A percentile compares a stretch with the other conserved stretches of the same genome.
phyloP scores from a whole-genome alignment of 2,888 invertebrate species.

The Myopa testacea region DNA sequence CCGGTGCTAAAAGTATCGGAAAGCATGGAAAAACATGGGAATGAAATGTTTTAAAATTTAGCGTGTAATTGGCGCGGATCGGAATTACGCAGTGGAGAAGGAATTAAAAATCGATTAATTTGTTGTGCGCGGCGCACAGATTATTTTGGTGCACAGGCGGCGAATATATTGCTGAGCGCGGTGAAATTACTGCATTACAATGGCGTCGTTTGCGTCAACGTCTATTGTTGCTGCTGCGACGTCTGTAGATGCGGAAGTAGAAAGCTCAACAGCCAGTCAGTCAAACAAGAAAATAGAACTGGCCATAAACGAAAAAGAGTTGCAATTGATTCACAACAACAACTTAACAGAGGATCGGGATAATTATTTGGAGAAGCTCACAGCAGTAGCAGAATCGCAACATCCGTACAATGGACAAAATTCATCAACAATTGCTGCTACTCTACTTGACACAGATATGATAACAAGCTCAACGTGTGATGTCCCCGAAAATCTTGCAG shows the following conservation, averaged over 20 bases:
- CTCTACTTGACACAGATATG: neutral
- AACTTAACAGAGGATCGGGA: neutral
- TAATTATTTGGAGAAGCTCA: neutral
- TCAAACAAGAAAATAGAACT: conserved; percentile 13
- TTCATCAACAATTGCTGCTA: neutral
- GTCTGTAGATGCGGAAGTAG: neutral
- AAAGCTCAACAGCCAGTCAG: conserved; percentile 13
- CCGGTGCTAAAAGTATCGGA: neutral
- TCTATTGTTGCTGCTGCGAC: conserved; percentile 5
- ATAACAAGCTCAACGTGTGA: neutral
- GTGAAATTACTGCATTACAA: conserved; percentile 34
- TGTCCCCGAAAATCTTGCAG: neutral
- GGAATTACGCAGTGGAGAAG: conserved; percentile 36
- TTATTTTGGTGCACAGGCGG: neutral
- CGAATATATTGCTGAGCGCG: neutral
- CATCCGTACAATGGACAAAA: conserved; percentile 1
- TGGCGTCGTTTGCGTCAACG: conserved; percentile 36
- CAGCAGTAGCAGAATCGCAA: neutral
- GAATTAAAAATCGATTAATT: conserved; percentile 30
- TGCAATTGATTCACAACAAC: neutral
- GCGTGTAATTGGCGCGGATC: conserved; percentile 25
- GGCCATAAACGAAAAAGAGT: neutral
- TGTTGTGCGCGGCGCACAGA: conserved; percentile 33
- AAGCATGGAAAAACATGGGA: neutral
- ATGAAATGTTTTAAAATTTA: conserved; percentile 16